Evolutionary conservation across 23 tunicate genomes (phyloP).

Genomic region (Clavelina lepadiformis): DNA sequence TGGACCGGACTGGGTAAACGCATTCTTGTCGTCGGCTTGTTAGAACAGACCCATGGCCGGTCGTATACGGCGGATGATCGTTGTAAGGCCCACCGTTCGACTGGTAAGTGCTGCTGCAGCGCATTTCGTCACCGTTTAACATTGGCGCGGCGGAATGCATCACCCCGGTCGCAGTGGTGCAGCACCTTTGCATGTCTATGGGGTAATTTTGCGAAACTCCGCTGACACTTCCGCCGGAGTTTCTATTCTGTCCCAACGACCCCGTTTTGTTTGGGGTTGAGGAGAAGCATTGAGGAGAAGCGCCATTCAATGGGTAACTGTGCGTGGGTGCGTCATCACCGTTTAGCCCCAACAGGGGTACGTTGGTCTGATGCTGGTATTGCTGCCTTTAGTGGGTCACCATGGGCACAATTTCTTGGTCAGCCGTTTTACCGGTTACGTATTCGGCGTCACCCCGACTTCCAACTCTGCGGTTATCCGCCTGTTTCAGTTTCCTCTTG

Average conservation of each 20-base stretch:
- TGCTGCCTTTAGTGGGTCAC: slow-evolving; percentile 5
- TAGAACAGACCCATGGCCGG: slow-evolving; percentile 1
- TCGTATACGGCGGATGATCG: no score
- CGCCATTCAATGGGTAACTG: background rate
- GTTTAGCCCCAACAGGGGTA: slow-evolving; percentile 10
- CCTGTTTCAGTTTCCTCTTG: no score
- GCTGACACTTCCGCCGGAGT: slow-evolving; percentile 53
- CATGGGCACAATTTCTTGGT: slow-evolving; percentile 23
- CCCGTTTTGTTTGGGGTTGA: slow-evolving; percentile 54
- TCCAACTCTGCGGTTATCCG: no score
- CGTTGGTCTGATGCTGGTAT: background rate
- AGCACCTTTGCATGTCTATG: slow-evolving; percentile 30
- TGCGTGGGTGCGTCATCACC: slow-evolving; percentile 6
- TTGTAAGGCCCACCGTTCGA: no score
- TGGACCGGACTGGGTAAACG: slow-evolving; percentile 32
- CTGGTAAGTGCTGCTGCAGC: no score
- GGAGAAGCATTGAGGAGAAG: slow-evolving; percentile 14
- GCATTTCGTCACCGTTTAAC: no score
- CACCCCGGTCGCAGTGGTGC: no score
- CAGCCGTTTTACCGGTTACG: background rate
- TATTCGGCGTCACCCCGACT: no score
- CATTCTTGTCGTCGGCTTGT: slow-evolving; percentile 34
- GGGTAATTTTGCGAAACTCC: slow-evolving; percentile 19
- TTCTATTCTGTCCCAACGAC: slow-evolving; percentile 58
- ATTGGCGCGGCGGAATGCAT: no score